Conservation (phyloP, 1,140 invertebrate species). For the Piezodorus guildinii region DNA sequence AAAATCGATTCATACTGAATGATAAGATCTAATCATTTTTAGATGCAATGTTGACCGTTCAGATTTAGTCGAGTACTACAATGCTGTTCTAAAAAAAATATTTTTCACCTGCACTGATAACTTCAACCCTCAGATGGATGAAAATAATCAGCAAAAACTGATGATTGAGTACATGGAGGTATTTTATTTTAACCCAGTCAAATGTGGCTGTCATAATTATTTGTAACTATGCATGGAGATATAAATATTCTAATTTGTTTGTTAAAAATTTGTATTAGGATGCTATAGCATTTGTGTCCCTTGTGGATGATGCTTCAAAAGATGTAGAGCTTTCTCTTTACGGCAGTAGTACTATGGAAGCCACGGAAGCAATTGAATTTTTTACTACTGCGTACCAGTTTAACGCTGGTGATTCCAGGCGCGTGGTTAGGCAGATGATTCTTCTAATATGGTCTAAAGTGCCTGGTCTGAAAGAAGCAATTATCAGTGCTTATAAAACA, state of each 20-base stretch:
- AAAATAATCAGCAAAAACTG: constrained; percentile 10
- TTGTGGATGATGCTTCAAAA: constrained; percentile 21
- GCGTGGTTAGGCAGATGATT: constrained; percentile 62
- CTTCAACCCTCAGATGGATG: constrained; percentile 2
- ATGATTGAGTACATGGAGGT: constrained; percentile 13
- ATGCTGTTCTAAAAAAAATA: constrained; percentile 21
- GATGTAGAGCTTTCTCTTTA: constrained; percentile 26
- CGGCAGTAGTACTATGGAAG: constrained; percentile 45
- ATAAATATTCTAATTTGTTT: too few species aligned
- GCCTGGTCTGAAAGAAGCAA: constrained; percentile 46
- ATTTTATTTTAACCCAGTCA: background rate
- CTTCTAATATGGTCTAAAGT: constrained; percentile 60
- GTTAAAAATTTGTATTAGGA: constrained; percentile 20
- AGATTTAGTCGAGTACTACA: constrained; percentile 22
- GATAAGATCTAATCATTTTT: background rate
- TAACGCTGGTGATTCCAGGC: constrained; percentile 54
- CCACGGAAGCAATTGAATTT: constrained; percentile 73
- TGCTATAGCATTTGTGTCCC: constrained; percentile 24
- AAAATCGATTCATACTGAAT: too few species aligned
- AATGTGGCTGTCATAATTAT: too few species aligned
- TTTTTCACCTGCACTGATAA: constrained; percentile 13
- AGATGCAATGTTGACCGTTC: constrained; percentile 19
- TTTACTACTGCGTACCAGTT: constrained; percentile 71
- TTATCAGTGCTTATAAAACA: constrained; percentile 48
- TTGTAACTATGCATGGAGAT: too few species aligned